Percentiles rank a stretch among this genome's conserved stretches.
Evolutionary conservation across 2,797 vertebrate species (phyloP).

Genomic region (Enteromius afrohamiltoni): DNA sequence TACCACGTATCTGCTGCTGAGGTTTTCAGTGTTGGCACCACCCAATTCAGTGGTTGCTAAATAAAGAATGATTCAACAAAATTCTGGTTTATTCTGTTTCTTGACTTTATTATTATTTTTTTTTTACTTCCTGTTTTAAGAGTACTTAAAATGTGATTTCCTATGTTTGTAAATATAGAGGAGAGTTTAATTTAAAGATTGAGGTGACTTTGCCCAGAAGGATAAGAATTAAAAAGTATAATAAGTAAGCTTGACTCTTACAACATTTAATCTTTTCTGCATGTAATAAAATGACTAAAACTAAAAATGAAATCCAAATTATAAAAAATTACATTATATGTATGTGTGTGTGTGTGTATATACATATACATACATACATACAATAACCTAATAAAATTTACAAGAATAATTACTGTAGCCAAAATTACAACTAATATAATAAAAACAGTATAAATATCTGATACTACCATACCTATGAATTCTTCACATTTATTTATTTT

Average conservation of each 20-base stretch:
- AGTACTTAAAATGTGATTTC: neutral
- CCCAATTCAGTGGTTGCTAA: slow-evolving; percentile 72
- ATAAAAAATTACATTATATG: too few species aligned
- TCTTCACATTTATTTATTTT: neutral
- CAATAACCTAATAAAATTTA: neutral
- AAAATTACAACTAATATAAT: neutral
- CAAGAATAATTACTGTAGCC: too few species aligned
- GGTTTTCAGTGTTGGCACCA: slow-evolving; percentile 73
- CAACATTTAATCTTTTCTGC: neutral
- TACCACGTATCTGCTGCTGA: slow-evolving; percentile 64
- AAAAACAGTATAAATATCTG: neutral
- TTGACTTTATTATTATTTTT: neutral
- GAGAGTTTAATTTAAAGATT: neutral
- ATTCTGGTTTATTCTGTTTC: neutral
- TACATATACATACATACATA: neutral
- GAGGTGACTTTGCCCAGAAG: neutral
- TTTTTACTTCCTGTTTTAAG: neutral
- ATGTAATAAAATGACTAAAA: neutral
- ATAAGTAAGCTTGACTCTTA: neutral
- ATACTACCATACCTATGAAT: neutral
- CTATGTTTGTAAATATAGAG: neutral
- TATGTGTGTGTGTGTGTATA: too few species aligned
- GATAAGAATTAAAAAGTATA: neutral
- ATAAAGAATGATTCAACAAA: slow-evolving; percentile 69
- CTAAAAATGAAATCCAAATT: neutral